Base-by-base conservation (phyloP, 2,113 vertebrate species). In the Tetrax tetrax region DNA sequence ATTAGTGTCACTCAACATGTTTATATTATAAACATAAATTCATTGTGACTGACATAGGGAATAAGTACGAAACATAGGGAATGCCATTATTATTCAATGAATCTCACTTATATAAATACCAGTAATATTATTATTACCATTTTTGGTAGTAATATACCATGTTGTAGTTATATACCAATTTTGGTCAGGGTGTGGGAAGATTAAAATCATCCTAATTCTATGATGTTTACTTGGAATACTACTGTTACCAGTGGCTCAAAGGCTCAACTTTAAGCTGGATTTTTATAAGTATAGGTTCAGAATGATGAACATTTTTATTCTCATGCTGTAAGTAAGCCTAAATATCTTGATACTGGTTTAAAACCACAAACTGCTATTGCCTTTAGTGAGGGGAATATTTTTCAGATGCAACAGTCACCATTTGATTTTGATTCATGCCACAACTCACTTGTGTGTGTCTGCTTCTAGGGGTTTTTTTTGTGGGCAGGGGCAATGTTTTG, bases 191-290 rank as follows among this genome's bases (percentile, higher is more conserved):
- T 33, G 64, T 90, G 54, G 51, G 53, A 81, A 86, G 68, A 92
- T 88, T 64, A 90, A 90, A 86, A 83, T 88, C 37, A 88, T 63
- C 53, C 43, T 80, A 75, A 75, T 76, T 91, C 50, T 35, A 0
- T 94, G 37, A 45, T 71, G 38, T 81, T 96, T 74, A 50, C 43
- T 84, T 82, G 81, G 65, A 83, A 63, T 89, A 74, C 56, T 75
- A 41, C 57, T 68, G 43, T 83, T 89, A 78, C 31, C 61, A 76
- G 45, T 86, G 38, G 59, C 89, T 66, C 14, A 15, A 74, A 80
- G 35, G 38, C 78, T 76, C 92, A 79, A 47, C 47, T 65, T n/a
- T 75, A 69, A 88, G 8, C 12, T 82, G 78, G 56, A 16, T 65
- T 90, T 86, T 83, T 77, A 7, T 68, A 66, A 63, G 56, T 81